Evolutionary conservation across 1,140 invertebrate genomes (phyloP).

Genomic region (Drosophila ananassae): DNA sequence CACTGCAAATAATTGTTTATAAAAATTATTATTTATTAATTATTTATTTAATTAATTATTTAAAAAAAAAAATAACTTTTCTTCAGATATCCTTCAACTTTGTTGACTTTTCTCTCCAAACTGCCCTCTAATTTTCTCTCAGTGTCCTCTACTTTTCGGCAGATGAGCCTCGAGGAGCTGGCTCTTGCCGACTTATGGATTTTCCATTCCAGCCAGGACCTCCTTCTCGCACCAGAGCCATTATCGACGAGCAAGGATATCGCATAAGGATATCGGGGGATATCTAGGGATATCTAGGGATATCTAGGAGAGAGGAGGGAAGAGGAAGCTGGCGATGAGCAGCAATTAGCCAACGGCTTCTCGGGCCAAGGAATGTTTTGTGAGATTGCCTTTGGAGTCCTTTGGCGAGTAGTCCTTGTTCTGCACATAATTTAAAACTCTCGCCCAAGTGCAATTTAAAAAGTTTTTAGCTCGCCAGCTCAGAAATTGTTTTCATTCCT

Average conservation of each 20-base stretch:
- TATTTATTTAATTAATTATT: no score
- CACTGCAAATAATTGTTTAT: not conserved
- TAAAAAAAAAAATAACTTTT: not conserved
- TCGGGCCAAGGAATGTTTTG: conserved; percentile 20
- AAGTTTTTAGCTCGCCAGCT: conserved; percentile 49
- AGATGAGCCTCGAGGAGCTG: conserved; percentile 13
- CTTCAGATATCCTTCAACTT: no score
- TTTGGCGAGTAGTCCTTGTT: not conserved
- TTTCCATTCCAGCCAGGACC: conserved; percentile 29
- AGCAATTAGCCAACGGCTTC: conserved; percentile 30
- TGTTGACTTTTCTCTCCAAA: not conserved
- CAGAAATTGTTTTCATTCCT: conserved; percentile 50
- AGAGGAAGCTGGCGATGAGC: conserved; percentile 1
- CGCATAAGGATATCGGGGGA: no score
- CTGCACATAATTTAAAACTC: conserved; percentile 60
- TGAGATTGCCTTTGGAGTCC: conserved; percentile 4
- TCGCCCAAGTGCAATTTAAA: conserved; percentile 60
- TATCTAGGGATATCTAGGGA: no score
- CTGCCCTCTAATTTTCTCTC: not conserved
- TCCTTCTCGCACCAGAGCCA: not conserved
- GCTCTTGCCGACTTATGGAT: conserved; percentile 35
- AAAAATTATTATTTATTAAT: no score
- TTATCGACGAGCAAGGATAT: conserved; percentile 7
- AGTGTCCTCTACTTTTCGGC: conserved; percentile 1
- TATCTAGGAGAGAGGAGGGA: no score